A percentile compares a stretch with the other conserved stretches of the same genome.
phyloP scores from a whole-genome alignment of 1,140 invertebrate genomes.

The Agrypnia vestita region DNA sequence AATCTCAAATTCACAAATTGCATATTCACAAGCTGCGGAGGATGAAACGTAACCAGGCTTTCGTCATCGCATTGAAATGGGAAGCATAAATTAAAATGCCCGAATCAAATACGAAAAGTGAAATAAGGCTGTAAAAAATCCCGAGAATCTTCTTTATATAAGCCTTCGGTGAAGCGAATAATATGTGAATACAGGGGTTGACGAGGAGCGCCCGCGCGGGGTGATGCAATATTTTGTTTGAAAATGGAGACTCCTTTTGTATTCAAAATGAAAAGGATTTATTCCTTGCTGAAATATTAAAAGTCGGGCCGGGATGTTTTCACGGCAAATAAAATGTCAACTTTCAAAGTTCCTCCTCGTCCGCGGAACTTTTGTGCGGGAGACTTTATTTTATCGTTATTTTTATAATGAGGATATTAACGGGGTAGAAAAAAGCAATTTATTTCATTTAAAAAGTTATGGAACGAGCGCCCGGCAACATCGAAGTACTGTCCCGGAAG shows the following conservation, averaged over 20 bases:
- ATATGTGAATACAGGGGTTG: slow-evolving; percentile 13
- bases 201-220: not conserved
- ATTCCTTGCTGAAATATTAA: slow-evolving; percentile 44
- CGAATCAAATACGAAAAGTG: slow-evolving; percentile 14
- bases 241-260: slow-evolving; percentile 32
- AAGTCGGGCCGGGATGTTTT: slow-evolving; percentile 26
- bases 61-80: too few relatives aligned
- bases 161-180: not conserved
- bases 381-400: not conserved
- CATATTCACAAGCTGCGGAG: too few relatives aligned
- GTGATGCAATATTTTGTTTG: slow-evolving; percentile 31
- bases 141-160: not conserved
- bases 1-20: too few relatives aligned
- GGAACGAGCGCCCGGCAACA: too few relatives aligned
- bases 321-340: slow-evolving; percentile 26
- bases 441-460: too few relatives aligned
- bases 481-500: too few relatives aligned
- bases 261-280: slow-evolving; percentile 36
- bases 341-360: not conserved
- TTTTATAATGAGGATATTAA: not conserved
- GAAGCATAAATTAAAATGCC: slow-evolving; percentile 9
- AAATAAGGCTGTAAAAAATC: not conserved
- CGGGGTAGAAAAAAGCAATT: too few relatives aligned
- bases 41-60: too few relatives aligned
- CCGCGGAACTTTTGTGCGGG: not conserved